These are phyloP conservation scores for Diaprepes abbreviatus DNA, from an alignment of 2,888 invertebrate species.

Conservation along the genomic window DNA sequence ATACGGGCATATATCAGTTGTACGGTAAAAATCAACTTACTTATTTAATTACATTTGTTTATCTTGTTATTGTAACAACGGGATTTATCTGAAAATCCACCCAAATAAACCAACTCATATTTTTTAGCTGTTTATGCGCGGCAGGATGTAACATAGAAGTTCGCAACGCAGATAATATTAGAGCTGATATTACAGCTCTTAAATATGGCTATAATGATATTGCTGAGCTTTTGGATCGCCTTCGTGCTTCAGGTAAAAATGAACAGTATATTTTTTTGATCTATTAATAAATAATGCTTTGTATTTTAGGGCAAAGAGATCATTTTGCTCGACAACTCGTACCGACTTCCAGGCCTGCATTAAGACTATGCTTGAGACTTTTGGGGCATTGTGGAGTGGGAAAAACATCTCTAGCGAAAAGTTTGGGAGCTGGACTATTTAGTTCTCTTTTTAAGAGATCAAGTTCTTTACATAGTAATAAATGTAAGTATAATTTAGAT, in stretches of 20 bases:
- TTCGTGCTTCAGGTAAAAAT: conserved; percentile 70
- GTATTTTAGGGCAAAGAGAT: conserved; percentile 63
- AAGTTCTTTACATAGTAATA: conserved; percentile 68
- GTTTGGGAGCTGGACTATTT: conserved; percentile 77
- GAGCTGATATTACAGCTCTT: conserved; percentile 83
- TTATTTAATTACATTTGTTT: too few species aligned
- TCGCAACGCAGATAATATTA: conserved; percentile 78
- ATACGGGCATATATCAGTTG: conserved; percentile 79
- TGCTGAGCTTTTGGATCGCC: conserved; percentile 76
- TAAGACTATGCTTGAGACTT: conserved; percentile 75
- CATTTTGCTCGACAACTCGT: conserved; percentile 72
- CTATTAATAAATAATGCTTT: too few species aligned
- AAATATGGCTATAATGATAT: conserved; percentile 80
- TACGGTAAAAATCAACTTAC: too few species aligned
- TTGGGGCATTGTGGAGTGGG: conserved; percentile 81
- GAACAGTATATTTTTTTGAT: too few species aligned
- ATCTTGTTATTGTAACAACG: too few species aligned
- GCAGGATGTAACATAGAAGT: conserved; percentile 79
- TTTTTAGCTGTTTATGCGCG: conserved; percentile 74
- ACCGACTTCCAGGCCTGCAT: conserved; percentile 71
- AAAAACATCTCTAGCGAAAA: conserved; percentile 78
- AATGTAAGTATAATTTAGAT: conserved; percentile 65
- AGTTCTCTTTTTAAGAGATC: conserved; percentile 75
- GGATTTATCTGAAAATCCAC: too few species aligned
- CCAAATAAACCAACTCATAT: too few species aligned